Conservation (phyloP, 2,888 invertebrate genomes). For the Stenodema calcarata region DNA sequence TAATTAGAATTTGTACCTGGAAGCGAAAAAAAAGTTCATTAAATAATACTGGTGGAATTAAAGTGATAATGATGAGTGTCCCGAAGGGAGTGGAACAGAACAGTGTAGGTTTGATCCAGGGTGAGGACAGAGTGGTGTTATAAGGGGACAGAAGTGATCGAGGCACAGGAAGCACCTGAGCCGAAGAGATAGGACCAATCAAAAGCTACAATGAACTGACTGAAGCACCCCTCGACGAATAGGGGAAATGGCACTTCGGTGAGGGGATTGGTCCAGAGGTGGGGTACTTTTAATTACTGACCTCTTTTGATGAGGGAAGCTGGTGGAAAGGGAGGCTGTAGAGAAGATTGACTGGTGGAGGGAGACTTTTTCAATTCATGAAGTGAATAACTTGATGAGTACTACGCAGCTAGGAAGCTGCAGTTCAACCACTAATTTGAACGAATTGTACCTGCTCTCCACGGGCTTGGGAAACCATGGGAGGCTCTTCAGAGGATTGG, state of each 20-base stretch:
- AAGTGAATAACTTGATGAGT: neutral
- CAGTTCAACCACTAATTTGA: too few relatives aligned
- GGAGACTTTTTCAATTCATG: neutral
- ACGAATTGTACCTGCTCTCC: too few relatives aligned
- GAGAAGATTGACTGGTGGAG: neutral
- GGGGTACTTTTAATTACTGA: slow-evolving; percentile 5
- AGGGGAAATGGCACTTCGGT: neutral
- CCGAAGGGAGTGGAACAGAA: neutral
- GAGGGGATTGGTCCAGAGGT: neutral
- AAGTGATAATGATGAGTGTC: neutral
- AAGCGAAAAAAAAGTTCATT: neutral
- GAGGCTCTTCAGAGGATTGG: too few relatives aligned
- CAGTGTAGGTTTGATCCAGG: neutral
- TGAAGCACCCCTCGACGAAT: neutral
- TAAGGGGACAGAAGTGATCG: neutral
- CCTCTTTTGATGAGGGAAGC: neutral
- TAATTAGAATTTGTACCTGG: neutral
- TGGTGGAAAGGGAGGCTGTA: neutral
- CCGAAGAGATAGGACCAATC: slow-evolving; percentile 26
- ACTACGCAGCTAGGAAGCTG: neutral
- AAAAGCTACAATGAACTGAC: slow-evolving; percentile 13
- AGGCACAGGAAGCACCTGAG: neutral
- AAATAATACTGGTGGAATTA: neutral
- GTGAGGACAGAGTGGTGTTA: neutral
- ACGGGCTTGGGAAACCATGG: too few relatives aligned